A percentile compares a stretch with the other conserved stretches of the same genome.
Conservation (phyloP, 2,113 vertebrate species). For the Promerops cafer region DNA sequence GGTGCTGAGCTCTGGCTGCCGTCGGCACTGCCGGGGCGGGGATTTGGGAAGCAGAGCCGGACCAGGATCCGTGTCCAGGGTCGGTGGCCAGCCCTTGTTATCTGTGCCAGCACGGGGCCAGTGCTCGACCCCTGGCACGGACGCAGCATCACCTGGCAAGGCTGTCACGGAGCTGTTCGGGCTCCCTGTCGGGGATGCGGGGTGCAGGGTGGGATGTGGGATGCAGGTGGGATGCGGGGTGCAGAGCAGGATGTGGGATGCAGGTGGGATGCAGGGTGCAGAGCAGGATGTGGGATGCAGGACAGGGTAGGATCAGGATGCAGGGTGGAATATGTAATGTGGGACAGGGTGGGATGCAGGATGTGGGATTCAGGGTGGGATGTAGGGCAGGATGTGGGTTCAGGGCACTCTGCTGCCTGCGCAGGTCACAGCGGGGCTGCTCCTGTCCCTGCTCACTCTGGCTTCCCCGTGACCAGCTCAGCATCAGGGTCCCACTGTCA, state of each 20-base stretch:
- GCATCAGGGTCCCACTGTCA: not conserved
- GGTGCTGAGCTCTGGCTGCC: not conserved
- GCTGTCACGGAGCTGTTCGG: accelerated
- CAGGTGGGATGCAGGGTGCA: not conserved
- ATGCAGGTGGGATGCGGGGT: accelerated
- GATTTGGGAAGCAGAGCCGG: accelerated
- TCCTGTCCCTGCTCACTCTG: not conserved
- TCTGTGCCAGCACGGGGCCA: not conserved
- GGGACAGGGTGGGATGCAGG: not conserved
- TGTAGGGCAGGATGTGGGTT: not conserved
- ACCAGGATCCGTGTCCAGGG: accelerated
- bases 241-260: too few species aligned
- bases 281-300: not conserved
- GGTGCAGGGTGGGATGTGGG: not conserved
- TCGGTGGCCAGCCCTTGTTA: accelerated
- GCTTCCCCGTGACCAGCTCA: not conserved
- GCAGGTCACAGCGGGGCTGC: not conserved
- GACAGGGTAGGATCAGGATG: not conserved
- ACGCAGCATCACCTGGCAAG: accelerated
- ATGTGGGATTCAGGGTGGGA: not conserved
- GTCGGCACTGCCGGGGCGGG: accelerated
- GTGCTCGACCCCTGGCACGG: accelerated
- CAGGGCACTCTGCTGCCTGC: not conserved
- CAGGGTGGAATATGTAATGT: not conserved
- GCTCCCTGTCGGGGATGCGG: not conserved